Percentiles rank a stretch among this genome's conserved stretches.
These are phyloP conservation scores for Chiloscyllium plagiosum DNA, from an alignment of 2,113 vertebrate species.

Conservation along the genomic window DNA sequence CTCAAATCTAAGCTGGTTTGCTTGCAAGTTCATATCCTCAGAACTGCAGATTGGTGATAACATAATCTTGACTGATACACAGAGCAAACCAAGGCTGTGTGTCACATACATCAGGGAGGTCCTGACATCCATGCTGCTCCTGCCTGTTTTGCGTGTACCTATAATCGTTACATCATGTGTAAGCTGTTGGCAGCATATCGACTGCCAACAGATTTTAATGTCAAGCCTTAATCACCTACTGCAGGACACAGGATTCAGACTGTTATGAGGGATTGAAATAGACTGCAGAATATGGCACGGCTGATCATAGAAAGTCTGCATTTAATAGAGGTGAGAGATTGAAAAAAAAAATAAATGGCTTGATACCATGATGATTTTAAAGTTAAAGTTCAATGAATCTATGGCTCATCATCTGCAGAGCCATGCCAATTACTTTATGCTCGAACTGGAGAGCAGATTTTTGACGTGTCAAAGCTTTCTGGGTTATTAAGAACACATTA, in stretches of 20 bases:
- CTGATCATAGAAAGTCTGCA: neutral
- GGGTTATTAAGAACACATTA: neutral
- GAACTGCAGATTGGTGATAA: neutral
- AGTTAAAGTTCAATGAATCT: neutral
- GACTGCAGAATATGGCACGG: neutral
- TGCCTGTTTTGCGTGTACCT: constrained; percentile 13
- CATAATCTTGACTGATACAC: constrained; percentile 35
- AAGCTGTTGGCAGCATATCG: constrained; percentile 33
- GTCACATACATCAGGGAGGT: constrained; percentile 43
- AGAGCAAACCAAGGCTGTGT: constrained; percentile 41
- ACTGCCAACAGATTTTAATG: constrained; percentile 38
- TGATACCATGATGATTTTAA: neutral
- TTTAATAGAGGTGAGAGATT: neutral
- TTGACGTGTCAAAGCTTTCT: neutral
- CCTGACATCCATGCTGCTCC: constrained; percentile 45
- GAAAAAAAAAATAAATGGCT: neutral
- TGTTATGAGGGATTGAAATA: constrained; percentile 18
- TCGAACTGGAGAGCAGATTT: neutral
- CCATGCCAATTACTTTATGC: neutral
- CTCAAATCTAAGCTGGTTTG: neutral
- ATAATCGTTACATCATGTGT: constrained; percentile 36
- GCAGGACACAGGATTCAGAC: constrained; percentile 27
- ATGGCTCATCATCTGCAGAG: neutral
- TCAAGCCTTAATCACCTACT: constrained; percentile 36
- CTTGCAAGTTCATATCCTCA: constrained; percentile 23